Percentiles rank a stretch among this genome's conserved stretches.
These are phyloP conservation scores for Kuschelorhynchus macadamiae DNA, from an alignment of 2,888 invertebrate species.

Conservation along the genomic window DNA sequence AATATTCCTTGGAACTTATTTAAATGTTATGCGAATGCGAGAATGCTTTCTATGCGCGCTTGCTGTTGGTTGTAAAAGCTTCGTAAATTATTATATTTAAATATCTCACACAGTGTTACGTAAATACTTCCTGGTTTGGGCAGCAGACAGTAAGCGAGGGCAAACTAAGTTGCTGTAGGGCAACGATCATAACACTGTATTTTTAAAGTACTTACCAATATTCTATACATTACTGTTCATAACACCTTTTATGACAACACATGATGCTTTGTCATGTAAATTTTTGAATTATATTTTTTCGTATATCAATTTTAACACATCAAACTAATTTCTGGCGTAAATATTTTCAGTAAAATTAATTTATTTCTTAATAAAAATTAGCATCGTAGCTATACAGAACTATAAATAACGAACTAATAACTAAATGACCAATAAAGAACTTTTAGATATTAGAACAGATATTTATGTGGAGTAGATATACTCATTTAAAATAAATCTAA, in stretches of 20 bases:
- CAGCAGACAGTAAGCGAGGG: slow-evolving; percentile 47
- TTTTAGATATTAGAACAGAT: no score
- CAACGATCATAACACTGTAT: slow-evolving; percentile 28
- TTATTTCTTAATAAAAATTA: no score
- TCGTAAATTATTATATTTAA: slow-evolving; percentile 47
- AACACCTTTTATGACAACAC: slow-evolving; percentile 14
- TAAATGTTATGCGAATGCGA: slow-evolving; percentile 38
- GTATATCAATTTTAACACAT: no score
- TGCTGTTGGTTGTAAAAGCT: slow-evolving; percentile 46
- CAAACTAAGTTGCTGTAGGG: slow-evolving; percentile 42
- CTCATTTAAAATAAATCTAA: no score
- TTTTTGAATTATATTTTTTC: slow-evolving; percentile 6
- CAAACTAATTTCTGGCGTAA: no score
- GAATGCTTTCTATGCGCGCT: slow-evolving; percentile 39
- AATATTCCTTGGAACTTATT: slow-evolving; percentile 42
- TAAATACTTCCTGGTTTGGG: slow-evolving; percentile 47
- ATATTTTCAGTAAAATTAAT: no score
- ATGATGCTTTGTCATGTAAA: slow-evolving; percentile 21
- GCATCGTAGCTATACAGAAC: no score
- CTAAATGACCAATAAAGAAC: no score
- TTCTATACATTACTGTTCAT: slow-evolving; percentile 17
- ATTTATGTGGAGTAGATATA: no score
- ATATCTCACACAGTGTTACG: slow-evolving; percentile 46
- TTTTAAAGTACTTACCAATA: slow-evolving; percentile 13
- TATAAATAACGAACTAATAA: no score